Base-by-base conservation (phyloP, 2,113 vertebrate genomes). In the Cepphus grylle region DNA sequence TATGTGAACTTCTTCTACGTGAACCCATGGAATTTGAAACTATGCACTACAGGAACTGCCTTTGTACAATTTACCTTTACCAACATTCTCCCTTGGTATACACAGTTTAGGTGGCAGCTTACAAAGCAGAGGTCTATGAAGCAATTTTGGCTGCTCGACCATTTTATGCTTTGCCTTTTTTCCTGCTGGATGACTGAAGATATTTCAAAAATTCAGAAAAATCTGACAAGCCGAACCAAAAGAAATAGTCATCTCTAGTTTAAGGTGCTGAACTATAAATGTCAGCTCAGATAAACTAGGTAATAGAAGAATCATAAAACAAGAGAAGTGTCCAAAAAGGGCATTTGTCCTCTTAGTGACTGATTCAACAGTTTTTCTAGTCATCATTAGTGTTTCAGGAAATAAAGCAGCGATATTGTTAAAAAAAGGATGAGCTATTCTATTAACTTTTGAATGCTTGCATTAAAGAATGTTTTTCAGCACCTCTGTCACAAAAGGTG, bases 71-170 rank as follows among this genome's bases (percentile, higher is more conserved):
- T 88, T 95, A 97, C 88, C 91, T 95, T 65, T 36, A 26, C 7
- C 42, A 43, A n/a, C 16, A 50, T 89, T 92, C 76, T 91, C 84
- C 23, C 61, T 84, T 63, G 27, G 8, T 56, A 58, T 4, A 63
- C 63, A 29, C 6, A 72, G 7, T 16, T 94, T 56, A 84, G 83
- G 42, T 1, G 5, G n/a, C 40, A 77, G 22, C 67, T 93, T 84
- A 53, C 93, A 91, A 97, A 83, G 84, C 85, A 97, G 85, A 62
- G 84, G 66, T 94, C 93, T 96, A 22, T 12, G 58, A 87, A 97
- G 88, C 8, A 90, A 86, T 69, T 90, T 85, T 61, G 63, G 66
- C 18, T 88, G 58, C n/a, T 77, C 86, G 86, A 16, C 19, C 86
- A 81, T 97, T 92, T 97, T 93, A 81, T 50, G 30, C 63, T 43